A percentile compares a stretch with the other conserved stretches of the same genome.
Conservation (phyloP, 2,888 invertebrate genomes). For the Drosophila demipolita region DNA sequence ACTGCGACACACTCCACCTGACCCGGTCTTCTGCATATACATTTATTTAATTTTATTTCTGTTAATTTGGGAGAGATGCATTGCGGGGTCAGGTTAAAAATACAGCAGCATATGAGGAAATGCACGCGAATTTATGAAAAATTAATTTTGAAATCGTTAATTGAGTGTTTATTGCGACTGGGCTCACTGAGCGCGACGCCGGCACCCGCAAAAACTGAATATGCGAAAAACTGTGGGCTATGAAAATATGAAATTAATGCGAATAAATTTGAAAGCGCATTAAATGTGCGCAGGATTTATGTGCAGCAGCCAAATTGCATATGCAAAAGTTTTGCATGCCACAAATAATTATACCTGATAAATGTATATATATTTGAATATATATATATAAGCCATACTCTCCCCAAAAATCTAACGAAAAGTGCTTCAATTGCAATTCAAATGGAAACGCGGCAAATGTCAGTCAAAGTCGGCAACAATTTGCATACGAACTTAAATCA, state of each 20-base stretch:
- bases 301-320: slow-evolving; percentile 54
- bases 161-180: slow-evolving; percentile 83
- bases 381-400: slow-evolving; percentile 2
- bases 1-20: slow-evolving; percentile 11
- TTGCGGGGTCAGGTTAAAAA: slow-evolving; percentile 55
- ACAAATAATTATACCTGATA: slow-evolving; percentile 35
- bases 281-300: slow-evolving; percentile 69
- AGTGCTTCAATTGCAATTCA: slow-evolving; percentile 56
- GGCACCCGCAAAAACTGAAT: slow-evolving; percentile 39
- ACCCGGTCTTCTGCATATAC: slow-evolving; percentile 35
- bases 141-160: slow-evolving; percentile 83
- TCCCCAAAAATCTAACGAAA: slow-evolving; percentile 14
- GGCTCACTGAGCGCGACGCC: slow-evolving; percentile 58
- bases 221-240: slow-evolving; percentile 34
- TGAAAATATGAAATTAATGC: slow-evolving; percentile 57
- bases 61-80: slow-evolving; percentile 60
- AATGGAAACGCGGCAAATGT: slow-evolving; percentile 72
- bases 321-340: slow-evolving; percentile 34
- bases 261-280: slow-evolving; percentile 65
- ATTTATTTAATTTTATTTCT: slow-evolving; percentile 74
- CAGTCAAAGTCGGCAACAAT: slow-evolving; percentile 79
- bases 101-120: slow-evolving; percentile 66
- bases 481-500: slow-evolving; percentile 83
- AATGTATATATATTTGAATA: not conserved
- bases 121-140: slow-evolving; percentile 80